Evolutionary conservation across 2,888 invertebrate genomes (phyloP).

Genomic region (Drosophila prolongata): DNA sequence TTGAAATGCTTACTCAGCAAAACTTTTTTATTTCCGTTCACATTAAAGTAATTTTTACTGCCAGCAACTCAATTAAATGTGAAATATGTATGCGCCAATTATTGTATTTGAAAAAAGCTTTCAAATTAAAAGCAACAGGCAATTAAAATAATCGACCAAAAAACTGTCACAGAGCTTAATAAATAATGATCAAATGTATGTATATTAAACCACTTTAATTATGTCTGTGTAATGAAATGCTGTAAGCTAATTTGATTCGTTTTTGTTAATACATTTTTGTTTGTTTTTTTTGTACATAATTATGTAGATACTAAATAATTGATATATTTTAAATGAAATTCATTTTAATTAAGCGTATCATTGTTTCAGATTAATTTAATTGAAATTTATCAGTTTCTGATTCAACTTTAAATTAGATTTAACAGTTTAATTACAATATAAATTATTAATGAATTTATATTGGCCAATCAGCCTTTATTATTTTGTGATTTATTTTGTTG

Average conservation of each 20-base stretch:
- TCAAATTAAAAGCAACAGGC: neutral
- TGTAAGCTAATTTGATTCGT: neutral
- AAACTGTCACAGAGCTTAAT: neutral
- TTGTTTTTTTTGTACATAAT: neutral
- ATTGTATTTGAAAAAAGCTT: no score
- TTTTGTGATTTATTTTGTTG: no score
- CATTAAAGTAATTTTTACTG: neutral
- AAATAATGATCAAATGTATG: neutral
- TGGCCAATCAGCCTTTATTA: no score
- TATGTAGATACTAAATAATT: slow-evolving; percentile 1
- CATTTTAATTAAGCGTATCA: neutral
- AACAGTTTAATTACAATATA: no score
- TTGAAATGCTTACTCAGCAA: neutral
- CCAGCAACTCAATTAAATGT: no score
- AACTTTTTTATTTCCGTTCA: neutral
- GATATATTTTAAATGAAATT: neutral
- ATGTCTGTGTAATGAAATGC: neutral
- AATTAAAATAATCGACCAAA: neutral
- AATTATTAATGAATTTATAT: no score
- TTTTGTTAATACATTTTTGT: slow-evolving; percentile 6
- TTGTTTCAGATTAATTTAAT: neutral
- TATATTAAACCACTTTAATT: neutral
- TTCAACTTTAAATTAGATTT: no score
- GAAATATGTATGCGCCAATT: no score
- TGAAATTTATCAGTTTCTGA: no score